Conservation (phyloP, 2,113 vertebrate genomes). For the Erinaceus europaeus region DNA sequence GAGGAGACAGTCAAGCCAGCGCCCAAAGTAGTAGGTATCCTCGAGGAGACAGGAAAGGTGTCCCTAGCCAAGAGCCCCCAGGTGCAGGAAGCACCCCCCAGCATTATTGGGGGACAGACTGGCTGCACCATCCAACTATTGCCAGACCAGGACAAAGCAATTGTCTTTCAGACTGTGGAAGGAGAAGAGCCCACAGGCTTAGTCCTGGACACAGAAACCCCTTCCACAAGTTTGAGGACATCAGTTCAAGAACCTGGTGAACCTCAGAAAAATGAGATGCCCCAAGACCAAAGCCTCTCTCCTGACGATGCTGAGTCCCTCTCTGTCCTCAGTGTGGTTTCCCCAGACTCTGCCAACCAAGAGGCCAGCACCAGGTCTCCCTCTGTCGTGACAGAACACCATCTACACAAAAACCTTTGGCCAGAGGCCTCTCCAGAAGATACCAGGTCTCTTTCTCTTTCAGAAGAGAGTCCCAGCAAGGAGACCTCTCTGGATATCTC, state of each 20-base stretch:
- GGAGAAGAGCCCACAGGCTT: conserved; percentile 28
- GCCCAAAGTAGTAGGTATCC: not conserved
- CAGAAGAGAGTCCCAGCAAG: conserved; percentile 77
- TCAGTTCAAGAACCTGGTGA: conserved; percentile 60
- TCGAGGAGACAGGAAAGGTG: not conserved
- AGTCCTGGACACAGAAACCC: conserved; percentile 47
- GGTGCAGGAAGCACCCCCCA: conserved; percentile 28
- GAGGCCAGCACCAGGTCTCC: conserved; percentile 57
- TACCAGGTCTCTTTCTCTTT: conserved; percentile 74
- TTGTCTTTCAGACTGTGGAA: conserved; percentile 41
- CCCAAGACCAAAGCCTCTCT: conserved; percentile 63
- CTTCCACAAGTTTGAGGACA: conserved; percentile 36
- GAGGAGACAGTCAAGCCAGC: not conserved
- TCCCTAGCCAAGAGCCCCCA: conserved; percentile 31
- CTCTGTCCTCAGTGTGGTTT: conserved; percentile 72
- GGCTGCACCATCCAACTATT: conserved; percentile 19
- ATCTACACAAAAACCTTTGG: conserved; percentile 59
- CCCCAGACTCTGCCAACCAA: conserved; percentile 66
- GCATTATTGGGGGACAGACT: not conserved
- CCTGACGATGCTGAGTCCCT: conserved; percentile 78
- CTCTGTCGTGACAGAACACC: conserved; percentile 34
- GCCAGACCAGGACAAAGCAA: conserved; percentile 71
- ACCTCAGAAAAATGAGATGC: conserved; percentile 60
- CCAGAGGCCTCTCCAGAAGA: conserved; percentile 78
- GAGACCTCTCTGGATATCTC: conserved; percentile 77